phyloP scores from a whole-genome alignment of 2,113 vertebrate species.

The Elgaria multicarinata region DNA sequence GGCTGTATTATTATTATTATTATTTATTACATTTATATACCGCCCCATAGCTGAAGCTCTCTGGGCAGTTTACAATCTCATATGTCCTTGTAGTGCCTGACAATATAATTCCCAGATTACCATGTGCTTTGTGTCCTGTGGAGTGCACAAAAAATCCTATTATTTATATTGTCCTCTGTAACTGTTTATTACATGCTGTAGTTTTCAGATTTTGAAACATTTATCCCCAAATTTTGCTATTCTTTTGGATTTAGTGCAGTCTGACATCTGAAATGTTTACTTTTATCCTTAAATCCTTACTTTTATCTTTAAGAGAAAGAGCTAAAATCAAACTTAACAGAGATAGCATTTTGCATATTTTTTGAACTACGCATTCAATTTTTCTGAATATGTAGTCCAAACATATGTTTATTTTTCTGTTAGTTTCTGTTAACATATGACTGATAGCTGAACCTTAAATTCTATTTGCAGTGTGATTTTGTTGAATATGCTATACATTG shows the following conservation, averaged over 20 bases:
- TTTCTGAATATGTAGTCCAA: conserved; percentile 7
- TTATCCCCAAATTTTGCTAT: fast-evolving
- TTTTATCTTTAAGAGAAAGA: not conserved
- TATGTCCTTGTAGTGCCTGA: not conserved
- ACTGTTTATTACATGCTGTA: not conserved
- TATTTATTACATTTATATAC: no score
- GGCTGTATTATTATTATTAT: no score
- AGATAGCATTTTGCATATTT: not conserved
- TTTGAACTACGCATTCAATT: fast-evolving
- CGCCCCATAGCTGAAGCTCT: no score
- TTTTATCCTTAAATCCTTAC: not conserved
- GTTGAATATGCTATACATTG: not conserved
- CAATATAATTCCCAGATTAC: not conserved
- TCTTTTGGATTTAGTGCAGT: conserved; percentile 30
- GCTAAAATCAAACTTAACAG: not conserved
- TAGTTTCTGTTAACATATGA: not conserved
- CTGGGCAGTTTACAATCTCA: no score
- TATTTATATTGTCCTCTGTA: not conserved
- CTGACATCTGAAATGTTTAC: not conserved
- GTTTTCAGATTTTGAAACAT: not conserved
- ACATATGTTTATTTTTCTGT: not conserved
- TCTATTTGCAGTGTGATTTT: not conserved
- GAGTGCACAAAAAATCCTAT: not conserved
- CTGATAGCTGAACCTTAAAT: not conserved
- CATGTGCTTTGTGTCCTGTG: not conserved